Conservation (phyloP, 2,797 vertebrate genomes). For the Paguma larvata region DNA sequence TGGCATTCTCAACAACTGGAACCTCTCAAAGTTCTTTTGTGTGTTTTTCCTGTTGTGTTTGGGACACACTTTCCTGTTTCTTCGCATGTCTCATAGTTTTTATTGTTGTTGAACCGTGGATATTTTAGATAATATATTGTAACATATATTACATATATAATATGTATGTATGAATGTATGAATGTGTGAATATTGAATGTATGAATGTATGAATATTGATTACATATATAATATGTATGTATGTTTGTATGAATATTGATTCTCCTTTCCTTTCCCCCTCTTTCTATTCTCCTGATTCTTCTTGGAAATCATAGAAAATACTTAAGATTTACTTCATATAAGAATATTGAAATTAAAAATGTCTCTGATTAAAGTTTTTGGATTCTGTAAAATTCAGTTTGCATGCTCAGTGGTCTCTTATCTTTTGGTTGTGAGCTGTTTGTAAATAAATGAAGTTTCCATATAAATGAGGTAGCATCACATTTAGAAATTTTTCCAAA, state of each 20-base stretch:
- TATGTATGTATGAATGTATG: too few relatives aligned
- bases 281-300: conserved; percentile 29
- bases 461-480: conserved; percentile 1
- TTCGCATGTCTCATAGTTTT: conserved; percentile 8
- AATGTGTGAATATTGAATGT: too few relatives aligned
- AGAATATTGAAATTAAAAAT: conserved; percentile 8
- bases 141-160: too few relatives aligned
- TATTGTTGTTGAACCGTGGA: background rate
- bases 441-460: conserved; percentile 53
- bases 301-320: conserved; percentile 25
- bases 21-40: conserved; percentile 1
- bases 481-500: conserved; percentile 31
- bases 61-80: background rate
- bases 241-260: conserved; percentile 35
- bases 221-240: too few relatives aligned
- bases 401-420: background rate
- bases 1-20: background rate
- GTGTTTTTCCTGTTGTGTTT: background rate
- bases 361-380: background rate
- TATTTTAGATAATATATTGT: background rate
- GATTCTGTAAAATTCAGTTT: background rate
- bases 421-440: background rate
- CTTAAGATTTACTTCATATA: background rate
- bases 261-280: background rate
- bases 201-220: too few relatives aligned